Percentiles rank a stretch among this genome's conserved stretches.
Evolutionary conservation across 1,140 invertebrate species (phyloP).

Genomic region (Pygmarrhopalites habei): DNA sequence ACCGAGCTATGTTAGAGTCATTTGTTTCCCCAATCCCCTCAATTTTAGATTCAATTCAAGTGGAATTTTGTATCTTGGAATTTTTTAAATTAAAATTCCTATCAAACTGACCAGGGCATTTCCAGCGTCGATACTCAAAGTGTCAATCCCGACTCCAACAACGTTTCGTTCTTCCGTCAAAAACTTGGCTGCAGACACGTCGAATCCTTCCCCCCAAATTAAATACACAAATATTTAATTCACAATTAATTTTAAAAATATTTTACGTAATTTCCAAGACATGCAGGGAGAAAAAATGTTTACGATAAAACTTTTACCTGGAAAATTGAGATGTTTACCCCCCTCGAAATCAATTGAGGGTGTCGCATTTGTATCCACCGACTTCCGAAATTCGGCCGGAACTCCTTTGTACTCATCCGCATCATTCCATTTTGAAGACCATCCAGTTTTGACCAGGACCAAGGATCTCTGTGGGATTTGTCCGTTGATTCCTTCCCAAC

Average conservation of each 20-base stretch:
- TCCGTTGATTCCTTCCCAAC: neutral
- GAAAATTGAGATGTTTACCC: neutral
- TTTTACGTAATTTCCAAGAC: too few relatives aligned
- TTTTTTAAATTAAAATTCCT: too few relatives aligned
- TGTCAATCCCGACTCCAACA: constrained; percentile 57
- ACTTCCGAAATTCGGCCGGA: neutral
- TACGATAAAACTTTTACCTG: constrained; percentile 35
- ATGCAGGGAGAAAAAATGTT: too few relatives aligned
- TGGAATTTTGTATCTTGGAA: too few relatives aligned
- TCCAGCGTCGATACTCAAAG: constrained; percentile 54
- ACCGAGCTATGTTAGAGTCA: too few relatives aligned
- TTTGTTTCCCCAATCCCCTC: too few relatives aligned
- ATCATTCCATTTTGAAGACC: too few relatives aligned
- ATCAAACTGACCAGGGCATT: constrained; percentile 36
- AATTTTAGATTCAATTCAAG: too few relatives aligned
- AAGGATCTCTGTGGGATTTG: neutral
- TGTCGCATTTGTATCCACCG: too few relatives aligned
- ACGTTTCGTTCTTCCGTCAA: constrained; percentile 51
- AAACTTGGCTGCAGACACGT: constrained; percentile 52
- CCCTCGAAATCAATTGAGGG: neutral
- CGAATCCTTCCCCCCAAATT: too few relatives aligned
- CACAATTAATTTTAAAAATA: too few relatives aligned
- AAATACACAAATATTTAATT: too few relatives aligned
- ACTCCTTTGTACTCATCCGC: neutral
- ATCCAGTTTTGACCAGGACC: neutral